Base-by-base conservation (phyloP, 2,797 vertebrate species). In the Etheostoma nigrum region DNA sequence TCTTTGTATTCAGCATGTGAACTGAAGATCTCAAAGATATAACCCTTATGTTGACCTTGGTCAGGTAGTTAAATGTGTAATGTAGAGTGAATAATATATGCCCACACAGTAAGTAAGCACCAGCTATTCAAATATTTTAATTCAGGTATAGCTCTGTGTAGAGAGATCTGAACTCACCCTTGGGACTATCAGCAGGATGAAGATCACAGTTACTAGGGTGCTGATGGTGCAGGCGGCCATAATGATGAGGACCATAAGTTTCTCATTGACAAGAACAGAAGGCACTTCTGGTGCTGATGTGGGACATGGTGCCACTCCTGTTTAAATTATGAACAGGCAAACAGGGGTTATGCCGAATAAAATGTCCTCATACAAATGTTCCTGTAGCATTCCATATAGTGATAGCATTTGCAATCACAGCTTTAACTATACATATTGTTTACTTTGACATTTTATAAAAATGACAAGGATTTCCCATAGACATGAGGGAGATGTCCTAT, bases 91-190 rank as follows among this genome's bases (percentile, higher is more conserved):
- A 51, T 6, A 3, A 55, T 9, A 45, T 45, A 40, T 40, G 40
- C 51, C 55, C 48, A 6, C 36, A 51, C 6, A 2, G 2, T 11
- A 30, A n/a, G 8, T 7, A 54, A 58, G 25, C 1, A 21, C 5
- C 44, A 54, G 14, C 6, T 19, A 19, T 14, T n/a, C 4, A 27
- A 55, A n/a, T 45, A 9, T 48, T 61, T 54, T n/a, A 15, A 18
- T 25, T 52, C 12, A 27, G 11, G 7, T 2, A 64, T 12, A 25
- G 6, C 0, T 1, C 23, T 16, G 0, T 9, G 42, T 11, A 44
- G 14, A n/a, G 3, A 45, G 2, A 16, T 15, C 23, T 62, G 51
- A 74, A 76, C 86, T 84, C 65, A 88, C 86, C 67, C 16, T 48
- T 0, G 1, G 51, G 60, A 75, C 0, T 3, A 84, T 30, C 36